These are phyloP conservation scores for Scortum barcoo DNA, from an alignment of 2,113 vertebrate genomes.

Conservation along the genomic window DNA sequence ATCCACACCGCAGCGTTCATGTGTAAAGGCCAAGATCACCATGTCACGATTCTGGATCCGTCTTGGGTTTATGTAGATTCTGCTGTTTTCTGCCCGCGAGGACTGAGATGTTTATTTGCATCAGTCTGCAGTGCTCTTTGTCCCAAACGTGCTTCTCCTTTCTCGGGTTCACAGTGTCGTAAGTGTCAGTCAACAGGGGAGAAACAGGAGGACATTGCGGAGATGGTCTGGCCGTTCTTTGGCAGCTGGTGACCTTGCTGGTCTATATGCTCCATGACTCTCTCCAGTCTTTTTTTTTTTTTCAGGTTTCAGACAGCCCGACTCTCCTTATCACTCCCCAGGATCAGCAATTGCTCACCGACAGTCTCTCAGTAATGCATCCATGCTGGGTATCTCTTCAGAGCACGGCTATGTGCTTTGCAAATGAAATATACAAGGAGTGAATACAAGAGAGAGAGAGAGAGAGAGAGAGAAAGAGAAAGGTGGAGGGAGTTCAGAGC, in stretches of 20 bases:
- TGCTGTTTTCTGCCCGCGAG: neutral
- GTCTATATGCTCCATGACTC: conserved; percentile 73
- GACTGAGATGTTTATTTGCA: neutral
- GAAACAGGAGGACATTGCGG: conserved; percentile 65
- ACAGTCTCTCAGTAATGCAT: conserved; percentile 84
- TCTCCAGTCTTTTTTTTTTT: conserved; percentile 68
- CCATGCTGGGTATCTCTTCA: conserved; percentile 78
- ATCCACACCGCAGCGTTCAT: conserved; percentile 43
- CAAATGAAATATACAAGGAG: conserved; percentile 75
- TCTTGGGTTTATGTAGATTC: conserved; percentile 5
- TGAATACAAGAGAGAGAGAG: conserved; percentile 60
- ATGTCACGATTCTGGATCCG: conserved; percentile 50
- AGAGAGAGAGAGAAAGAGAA: neutral
- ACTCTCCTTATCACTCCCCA: conserved; percentile 82
- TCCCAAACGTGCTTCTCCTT: conserved; percentile 8
- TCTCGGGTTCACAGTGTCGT: conserved; percentile 49
- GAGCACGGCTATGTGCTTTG: conserved; percentile 71
- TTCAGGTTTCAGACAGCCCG: conserved; percentile 74
- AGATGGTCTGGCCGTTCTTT: conserved; percentile 71
- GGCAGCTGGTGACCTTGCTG: conserved; percentile 83
- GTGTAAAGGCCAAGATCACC: conserved; percentile 67
- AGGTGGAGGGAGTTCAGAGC: conserved; percentile 29
- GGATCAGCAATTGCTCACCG: conserved; percentile 86
- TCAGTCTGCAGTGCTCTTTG: conserved; percentile 33
- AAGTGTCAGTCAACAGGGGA: conserved; percentile 61